phyloP scores from a whole-genome alignment of 2,888 invertebrate species.

The Ceriagrion tenellum region DNA sequence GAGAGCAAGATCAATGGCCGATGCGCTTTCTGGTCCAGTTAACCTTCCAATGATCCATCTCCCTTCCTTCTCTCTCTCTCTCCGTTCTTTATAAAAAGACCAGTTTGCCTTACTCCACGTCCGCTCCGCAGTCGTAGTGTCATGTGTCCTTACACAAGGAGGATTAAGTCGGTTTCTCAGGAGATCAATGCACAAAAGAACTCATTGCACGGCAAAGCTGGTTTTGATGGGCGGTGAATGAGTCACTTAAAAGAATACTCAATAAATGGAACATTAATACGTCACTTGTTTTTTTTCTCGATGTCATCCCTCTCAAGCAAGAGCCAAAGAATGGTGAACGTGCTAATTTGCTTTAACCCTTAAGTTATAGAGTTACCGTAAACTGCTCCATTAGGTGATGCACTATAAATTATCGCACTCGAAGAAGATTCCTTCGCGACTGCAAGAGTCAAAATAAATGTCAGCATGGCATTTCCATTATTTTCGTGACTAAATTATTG shows the following conservation, averaged over 20 bases:
- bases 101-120: neutral
- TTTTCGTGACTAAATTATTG: too few relatives aligned
- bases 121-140: neutral
- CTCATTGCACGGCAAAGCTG: neutral
- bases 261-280: neutral
- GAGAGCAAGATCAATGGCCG: neutral
- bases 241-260: neutral
- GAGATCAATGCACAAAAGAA: neutral
- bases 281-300: neutral
- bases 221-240: neutral
- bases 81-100: neutral
- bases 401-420: too few relatives aligned
- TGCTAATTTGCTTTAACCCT: neutral
- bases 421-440: too few relatives aligned
- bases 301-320: neutral
- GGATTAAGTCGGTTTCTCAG: neutral
- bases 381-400: too few relatives aligned
- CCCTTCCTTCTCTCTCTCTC: neutral
- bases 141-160: neutral
- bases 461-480: too few relatives aligned
- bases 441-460: too few relatives aligned
- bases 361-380: too few relatives aligned
- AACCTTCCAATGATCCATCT: neutral
- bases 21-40: constrained; percentile 26
- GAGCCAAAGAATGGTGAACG: neutral